A percentile compares a stretch with the other conserved stretches of the same genome.
phyloP scores from a whole-genome alignment of 2,888 invertebrate species.

The Tridacna crocea region DNA sequence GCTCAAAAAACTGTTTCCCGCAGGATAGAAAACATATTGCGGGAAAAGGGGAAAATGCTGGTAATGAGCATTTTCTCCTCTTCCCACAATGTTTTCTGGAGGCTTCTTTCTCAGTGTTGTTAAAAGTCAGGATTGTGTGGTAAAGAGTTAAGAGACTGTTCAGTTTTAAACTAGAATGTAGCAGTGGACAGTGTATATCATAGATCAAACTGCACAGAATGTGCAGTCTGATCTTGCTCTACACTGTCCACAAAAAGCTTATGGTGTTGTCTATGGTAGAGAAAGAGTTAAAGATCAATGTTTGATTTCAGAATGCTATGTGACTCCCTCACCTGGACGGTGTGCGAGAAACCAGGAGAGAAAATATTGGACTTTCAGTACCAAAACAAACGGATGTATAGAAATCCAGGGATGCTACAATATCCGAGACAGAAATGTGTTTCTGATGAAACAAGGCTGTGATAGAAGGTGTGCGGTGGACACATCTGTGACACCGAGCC shows the following conservation, averaged over 20 bases:
- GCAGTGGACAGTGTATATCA: neutral
- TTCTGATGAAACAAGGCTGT: conserved; percentile 37
- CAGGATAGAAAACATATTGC: too few species aligned
- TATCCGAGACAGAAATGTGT: conserved; percentile 50
- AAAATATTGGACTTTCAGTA: conserved; percentile 36
- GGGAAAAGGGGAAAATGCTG: too few species aligned
- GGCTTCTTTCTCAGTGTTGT: too few species aligned
- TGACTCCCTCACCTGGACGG: conserved; percentile 39
- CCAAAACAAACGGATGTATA: conserved; percentile 41
- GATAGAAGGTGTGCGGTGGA: conserved; percentile 34
- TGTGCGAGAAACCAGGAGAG: conserved; percentile 39
- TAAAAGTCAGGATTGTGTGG: too few species aligned
- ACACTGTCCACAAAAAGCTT: too few species aligned
- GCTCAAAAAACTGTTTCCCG: too few species aligned
- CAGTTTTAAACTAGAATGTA: neutral
- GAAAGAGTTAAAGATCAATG: neutral
- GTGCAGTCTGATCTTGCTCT: too few species aligned
- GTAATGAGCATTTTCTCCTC: too few species aligned
- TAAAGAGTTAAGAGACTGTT: neutral
- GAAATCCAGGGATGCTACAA: conserved; percentile 54
- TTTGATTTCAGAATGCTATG: conserved; percentile 44
- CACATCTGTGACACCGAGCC: conserved; percentile 12
- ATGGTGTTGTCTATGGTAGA: too few species aligned
- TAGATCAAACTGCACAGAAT: too few species aligned
- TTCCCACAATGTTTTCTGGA: too few species aligned